Evolutionary conservation across 2,113 vertebrate genomes (phyloP).

Genomic region (Microcebus jonahi): DNA sequence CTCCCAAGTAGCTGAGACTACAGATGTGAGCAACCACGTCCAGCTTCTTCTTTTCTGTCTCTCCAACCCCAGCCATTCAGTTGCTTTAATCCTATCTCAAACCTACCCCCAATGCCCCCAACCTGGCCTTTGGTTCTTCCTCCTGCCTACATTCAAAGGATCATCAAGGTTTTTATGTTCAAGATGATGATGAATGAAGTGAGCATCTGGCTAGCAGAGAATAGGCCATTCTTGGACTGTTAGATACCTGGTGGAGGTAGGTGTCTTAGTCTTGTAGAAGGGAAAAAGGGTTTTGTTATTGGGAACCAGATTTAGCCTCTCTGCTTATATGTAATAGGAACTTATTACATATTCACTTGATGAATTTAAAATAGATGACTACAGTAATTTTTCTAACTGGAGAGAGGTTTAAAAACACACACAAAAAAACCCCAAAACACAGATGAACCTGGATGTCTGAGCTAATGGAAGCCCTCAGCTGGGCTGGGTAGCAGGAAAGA

Average conservation of each 20-base stretch:
- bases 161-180: slow-evolving; percentile 38
- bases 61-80: background rate
- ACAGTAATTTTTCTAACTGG: slow-evolving; percentile 50
- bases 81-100: slow-evolving; percentile 8
- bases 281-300: slow-evolving; percentile 41
- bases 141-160: background rate
- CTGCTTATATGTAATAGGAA: background rate
- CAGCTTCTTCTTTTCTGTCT: background rate
- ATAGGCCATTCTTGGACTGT: slow-evolving; percentile 30
- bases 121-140: background rate
- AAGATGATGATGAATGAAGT: slow-evolving; percentile 21
- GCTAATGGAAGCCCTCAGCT: slow-evolving; percentile 17
- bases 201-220: background rate
- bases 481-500: background rate
- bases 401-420: slow-evolving; percentile 6
- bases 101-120: background rate
- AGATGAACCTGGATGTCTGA: background rate
- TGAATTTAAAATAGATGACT: slow-evolving; percentile 29
- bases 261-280: background rate
- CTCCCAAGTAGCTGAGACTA: no score
- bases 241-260: slow-evolving; percentile 20
- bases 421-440: background rate
- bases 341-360: slow-evolving; percentile 19
- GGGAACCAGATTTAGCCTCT: slow-evolving; percentile 29
- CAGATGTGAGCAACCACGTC: no score